These are phyloP conservation scores for Sycobia sp. DNA, from an alignment of 1,140 invertebrate genomes.

Conservation along the genomic window DNA sequence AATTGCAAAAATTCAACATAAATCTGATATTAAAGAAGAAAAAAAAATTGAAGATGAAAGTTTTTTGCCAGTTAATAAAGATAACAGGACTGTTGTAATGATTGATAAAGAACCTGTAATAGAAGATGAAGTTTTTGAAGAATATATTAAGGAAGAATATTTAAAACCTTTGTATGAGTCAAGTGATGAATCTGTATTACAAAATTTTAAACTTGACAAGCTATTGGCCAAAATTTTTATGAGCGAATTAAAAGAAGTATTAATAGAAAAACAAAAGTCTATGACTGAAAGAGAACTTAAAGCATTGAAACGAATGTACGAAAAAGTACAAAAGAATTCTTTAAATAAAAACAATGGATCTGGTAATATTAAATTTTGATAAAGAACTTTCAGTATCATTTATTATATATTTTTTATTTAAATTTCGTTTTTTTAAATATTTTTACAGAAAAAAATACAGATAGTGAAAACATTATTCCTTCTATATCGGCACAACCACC, in stretches of 20 bases:
- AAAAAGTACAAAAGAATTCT: conserved; percentile 30
- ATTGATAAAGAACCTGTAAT: conserved; percentile 49
- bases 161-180: conserved; percentile 47
- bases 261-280: conserved; percentile 53
- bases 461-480: background rate
- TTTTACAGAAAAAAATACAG: conserved; percentile 1
- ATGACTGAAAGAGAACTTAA: conserved; percentile 55
- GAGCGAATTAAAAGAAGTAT: conserved; percentile 55
- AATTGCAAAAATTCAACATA: conserved; percentile 40
- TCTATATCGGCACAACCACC: background rate
- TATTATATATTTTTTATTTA: conserved; percentile 23
- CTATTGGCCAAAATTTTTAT: conserved; percentile 54
- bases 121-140: conserved; percentile 59
- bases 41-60: conserved; percentile 8
- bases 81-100: conserved; percentile 33
- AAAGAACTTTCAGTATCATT: conserved; percentile 33
- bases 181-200: conserved; percentile 37
- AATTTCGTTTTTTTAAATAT: conserved; percentile 1
- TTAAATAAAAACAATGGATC: conserved; percentile 5
- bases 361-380: too few species aligned
- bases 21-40: conserved; percentile 2
- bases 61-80: conserved; percentile 1
- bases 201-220: conserved; percentile 48
- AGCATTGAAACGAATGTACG: conserved; percentile 51
- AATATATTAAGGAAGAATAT: conserved; percentile 57